These are phyloP conservation scores for Cantharis rustica DNA, from an alignment of 2,888 invertebrate species.

Conservation along the genomic window DNA sequence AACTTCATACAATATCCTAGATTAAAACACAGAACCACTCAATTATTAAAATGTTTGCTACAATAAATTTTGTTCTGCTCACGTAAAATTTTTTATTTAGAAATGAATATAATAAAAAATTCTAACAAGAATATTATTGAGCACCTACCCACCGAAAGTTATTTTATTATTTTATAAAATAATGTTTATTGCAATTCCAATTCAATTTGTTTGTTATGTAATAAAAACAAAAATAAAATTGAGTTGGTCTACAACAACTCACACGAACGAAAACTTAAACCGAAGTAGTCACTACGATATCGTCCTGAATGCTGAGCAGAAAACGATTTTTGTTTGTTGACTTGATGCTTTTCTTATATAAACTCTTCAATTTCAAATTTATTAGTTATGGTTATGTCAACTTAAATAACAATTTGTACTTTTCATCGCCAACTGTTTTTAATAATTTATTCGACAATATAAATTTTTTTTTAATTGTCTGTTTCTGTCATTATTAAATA, in stretches of 20 bases:
- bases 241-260: constrained; percentile 3
- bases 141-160: neutral
- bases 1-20: constrained; percentile 3
- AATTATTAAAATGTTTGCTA: neutral
- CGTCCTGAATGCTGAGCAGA: constrained; percentile 1
- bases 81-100: neutral
- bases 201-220: constrained; percentile 11
- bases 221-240: constrained; percentile 9
- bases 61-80: neutral
- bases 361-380: neutral
- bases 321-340: neutral
- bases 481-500: neutral
- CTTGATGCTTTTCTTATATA: neutral
- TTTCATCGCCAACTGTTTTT: neutral
- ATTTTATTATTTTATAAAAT: neutral
- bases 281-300: constrained; percentile 1
- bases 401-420: neutral
- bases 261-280: constrained; percentile 1
- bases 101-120: neutral
- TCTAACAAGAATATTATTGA: neutral
- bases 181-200: neutral
- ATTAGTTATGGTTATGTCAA: neutral
- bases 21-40: neutral
- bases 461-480: neutral
- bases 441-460: neutral